These are phyloP conservation scores for Gymnocheta viridis DNA, from an alignment of 2,888 invertebrate species.

Conservation along the genomic window DNA sequence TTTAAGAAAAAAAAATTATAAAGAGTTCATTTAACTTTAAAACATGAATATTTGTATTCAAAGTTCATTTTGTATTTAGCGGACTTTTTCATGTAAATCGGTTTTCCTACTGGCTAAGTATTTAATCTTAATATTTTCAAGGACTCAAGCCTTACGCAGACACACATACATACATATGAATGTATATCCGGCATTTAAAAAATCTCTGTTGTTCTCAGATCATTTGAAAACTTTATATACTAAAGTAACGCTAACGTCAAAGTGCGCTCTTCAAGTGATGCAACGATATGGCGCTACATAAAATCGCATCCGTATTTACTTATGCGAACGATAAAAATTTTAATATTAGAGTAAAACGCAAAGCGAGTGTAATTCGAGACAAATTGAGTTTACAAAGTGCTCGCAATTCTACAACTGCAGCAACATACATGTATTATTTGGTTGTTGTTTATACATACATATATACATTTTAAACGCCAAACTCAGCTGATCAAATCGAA, in stretches of 20 bases:
- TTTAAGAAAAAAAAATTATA: slow-evolving; percentile 6
- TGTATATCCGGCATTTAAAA: not conserved
- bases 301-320: not conserved
- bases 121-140: not conserved
- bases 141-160: not conserved
- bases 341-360: not conserved
- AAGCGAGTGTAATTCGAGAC: not conserved
- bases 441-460: too few species aligned
- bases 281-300: not conserved
- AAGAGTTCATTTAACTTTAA: slow-evolving; percentile 42
- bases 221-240: not conserved
- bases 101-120: not conserved
- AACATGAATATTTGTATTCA: not conserved
- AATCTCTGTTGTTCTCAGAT: not conserved
- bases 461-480: too few species aligned
- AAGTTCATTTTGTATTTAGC: not conserved
- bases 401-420: too few species aligned
- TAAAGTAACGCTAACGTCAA: not conserved
- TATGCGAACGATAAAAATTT: not conserved
- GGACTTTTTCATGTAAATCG: slow-evolving; percentile 3
- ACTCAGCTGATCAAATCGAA: too few species aligned
- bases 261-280: not conserved
- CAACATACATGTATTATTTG: too few species aligned
- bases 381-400: too few species aligned
- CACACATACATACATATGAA: too few species aligned